phyloP scores from a whole-genome alignment of 2,888 invertebrate genomes.

The Ethmia dodecea region DNA sequence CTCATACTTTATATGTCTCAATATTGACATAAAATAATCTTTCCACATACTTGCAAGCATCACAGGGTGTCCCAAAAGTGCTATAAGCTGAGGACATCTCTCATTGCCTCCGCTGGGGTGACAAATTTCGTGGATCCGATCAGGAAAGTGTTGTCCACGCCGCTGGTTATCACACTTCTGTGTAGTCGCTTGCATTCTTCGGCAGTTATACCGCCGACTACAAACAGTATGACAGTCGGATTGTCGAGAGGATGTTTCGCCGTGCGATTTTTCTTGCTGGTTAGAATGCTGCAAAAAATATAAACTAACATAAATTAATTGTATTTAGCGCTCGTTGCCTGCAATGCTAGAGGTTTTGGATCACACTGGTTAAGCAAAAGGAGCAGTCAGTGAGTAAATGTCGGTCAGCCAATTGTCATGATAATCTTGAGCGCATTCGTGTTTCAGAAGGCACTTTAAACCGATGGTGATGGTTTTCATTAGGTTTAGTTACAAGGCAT shows the following conservation, averaged over 20 bases:
- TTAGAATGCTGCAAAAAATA: constrained; percentile 74
- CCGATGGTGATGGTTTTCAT: no score
- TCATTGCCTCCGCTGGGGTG: constrained; percentile 57
- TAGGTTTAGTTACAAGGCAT: no score
- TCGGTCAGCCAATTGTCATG: no score
- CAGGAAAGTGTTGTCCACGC: constrained; percentile 56
- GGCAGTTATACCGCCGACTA: constrained; percentile 82
- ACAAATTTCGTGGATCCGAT: constrained; percentile 59
- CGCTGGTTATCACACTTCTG: constrained; percentile 63
- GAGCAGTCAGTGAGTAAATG: no score
- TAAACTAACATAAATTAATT: no score
- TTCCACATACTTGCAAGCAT: no score
- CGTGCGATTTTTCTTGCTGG: constrained; percentile 54
- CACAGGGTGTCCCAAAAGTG: no score
- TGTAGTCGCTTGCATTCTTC: constrained; percentile 78
- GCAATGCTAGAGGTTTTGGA: no score
- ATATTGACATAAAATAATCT: neutral
- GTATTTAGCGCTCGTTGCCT: no score
- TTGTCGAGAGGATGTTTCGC: constrained; percentile 80
- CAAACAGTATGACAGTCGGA: constrained; percentile 79
- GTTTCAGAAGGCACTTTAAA: no score
- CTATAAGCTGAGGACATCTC: constrained; percentile 40
- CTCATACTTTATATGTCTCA: neutral
- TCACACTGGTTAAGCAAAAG: no score
- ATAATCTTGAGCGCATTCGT: no score